A percentile compares a stretch with the other conserved stretches of the same genome.
Conservation (phyloP, 2,113 vertebrate genomes). For the Channa argus region DNA sequence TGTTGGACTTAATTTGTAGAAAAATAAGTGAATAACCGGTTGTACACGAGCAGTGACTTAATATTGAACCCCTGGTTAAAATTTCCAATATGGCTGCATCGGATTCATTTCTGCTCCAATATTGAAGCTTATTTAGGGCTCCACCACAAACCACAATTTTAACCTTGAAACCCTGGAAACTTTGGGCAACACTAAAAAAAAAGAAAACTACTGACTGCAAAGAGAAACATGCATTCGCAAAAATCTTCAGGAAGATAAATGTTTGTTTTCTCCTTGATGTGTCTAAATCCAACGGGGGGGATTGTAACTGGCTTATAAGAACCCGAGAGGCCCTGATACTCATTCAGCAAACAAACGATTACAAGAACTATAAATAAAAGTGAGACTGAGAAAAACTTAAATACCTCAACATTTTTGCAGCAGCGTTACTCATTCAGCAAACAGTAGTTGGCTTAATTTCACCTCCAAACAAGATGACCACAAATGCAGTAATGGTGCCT, state of each 20-base stretch:
- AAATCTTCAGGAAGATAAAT: too few relatives aligned
- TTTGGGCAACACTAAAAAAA: not conserved
- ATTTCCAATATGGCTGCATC: not conserved
- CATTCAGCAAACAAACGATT: conserved; percentile 39
- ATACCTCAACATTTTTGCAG: not conserved
- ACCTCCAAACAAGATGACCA: conserved; percentile 23
- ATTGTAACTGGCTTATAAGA: conserved; percentile 24
- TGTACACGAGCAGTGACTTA: too few relatives aligned
- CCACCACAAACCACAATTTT: not conserved
- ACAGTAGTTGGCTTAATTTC: conserved; percentile 21
- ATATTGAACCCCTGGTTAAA: not conserved
- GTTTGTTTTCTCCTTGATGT: too few relatives aligned
- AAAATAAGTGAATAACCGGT: too few relatives aligned
- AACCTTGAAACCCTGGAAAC: not conserved
- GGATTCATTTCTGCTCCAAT: not conserved
- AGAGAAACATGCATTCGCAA: not conserved
- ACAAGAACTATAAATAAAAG: conserved; percentile 17
- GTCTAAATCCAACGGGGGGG: too few relatives aligned
- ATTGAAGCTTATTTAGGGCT: not conserved
- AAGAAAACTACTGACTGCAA: too few relatives aligned
- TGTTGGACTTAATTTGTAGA: too few relatives aligned
- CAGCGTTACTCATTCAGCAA: not conserved
- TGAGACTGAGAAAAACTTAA: conserved; percentile 17
- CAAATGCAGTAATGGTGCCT: too few relatives aligned
- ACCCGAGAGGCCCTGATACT: conserved; percentile 29